Evolutionary conservation across 30 jellyfish, hydroid and myxozoan genomes (phyloP).

Genomic region (Aurelia aurita): DNA sequence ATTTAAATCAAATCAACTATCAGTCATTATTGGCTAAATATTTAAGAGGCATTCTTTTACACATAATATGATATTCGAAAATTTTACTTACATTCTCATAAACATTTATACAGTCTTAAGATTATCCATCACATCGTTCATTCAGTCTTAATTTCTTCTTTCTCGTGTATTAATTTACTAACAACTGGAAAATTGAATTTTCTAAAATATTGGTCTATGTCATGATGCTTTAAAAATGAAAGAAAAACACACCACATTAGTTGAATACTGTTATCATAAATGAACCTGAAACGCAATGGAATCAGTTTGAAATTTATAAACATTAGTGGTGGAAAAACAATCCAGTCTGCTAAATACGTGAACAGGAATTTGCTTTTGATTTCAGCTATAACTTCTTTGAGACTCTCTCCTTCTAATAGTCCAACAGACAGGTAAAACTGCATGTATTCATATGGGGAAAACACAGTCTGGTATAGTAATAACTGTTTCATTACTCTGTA

Average conservation of each 20-base stretch:
- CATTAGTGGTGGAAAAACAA: slow-evolving; percentile 63
- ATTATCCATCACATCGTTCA: too few relatives aligned
- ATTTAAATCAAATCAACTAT: too few relatives aligned
- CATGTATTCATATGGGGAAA: slow-evolving; percentile 63
- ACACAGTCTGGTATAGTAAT: slow-evolving; percentile 41
- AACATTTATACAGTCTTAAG: too few relatives aligned
- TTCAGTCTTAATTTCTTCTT: too few relatives aligned
- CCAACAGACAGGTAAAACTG: slow-evolving; percentile 66
- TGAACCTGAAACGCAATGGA: slow-evolving; percentile 45
- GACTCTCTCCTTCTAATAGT: slow-evolving; percentile 62
- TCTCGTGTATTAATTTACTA: too few relatives aligned
- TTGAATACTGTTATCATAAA: slow-evolving; percentile 61
- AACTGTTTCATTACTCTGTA: slow-evolving; percentile 49
- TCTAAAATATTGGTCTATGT: slow-evolving; percentile 33
- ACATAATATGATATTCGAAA: too few relatives aligned
- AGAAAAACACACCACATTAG: slow-evolving; percentile 69
- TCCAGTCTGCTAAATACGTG: slow-evolving; percentile 58
- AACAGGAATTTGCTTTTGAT: slow-evolving; percentile 46
- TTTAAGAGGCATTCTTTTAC: too few relatives aligned
- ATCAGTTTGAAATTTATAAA: slow-evolving; percentile 50
- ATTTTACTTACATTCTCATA: too few relatives aligned
- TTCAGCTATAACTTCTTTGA: slow-evolving; percentile 39
- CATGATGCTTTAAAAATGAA: slow-evolving; percentile 59
- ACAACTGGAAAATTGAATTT: too few relatives aligned
- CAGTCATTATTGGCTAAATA: too few relatives aligned